Evolutionary conservation across 2,797 vertebrate genomes (phyloP).

Genomic region (Buceros bicornis): DNA sequence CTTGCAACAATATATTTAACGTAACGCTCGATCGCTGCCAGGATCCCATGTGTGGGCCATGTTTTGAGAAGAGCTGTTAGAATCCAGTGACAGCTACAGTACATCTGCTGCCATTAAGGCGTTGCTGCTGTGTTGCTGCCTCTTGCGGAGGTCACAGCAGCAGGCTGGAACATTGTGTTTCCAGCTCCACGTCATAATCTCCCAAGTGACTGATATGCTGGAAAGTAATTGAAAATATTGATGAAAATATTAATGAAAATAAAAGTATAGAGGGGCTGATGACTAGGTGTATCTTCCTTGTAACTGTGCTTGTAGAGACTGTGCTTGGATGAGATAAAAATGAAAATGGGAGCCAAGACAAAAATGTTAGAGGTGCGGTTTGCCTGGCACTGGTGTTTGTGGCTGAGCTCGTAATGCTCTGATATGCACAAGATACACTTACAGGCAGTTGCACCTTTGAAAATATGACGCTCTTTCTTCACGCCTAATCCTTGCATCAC

Average conservation of each 20-base stretch:
- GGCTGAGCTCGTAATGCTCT: background rate
- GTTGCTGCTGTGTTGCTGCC: background rate
- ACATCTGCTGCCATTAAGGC: background rate
- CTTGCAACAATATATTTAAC: background rate
- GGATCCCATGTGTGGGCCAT: background rate
- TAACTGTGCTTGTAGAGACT: background rate
- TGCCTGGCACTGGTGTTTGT: background rate
- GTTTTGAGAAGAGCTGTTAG: background rate
- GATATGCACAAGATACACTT: background rate
- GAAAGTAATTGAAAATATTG: background rate
- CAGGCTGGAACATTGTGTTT: background rate
- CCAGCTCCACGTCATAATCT: background rate
- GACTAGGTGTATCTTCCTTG: background rate
- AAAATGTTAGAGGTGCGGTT: constrained; percentile 61
- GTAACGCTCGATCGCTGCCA: background rate
- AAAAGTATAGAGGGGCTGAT: background rate
- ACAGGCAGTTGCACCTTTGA: constrained; percentile 30
- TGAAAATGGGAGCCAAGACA: constrained; percentile 24
- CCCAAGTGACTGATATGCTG: background rate
- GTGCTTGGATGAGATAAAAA: constrained; percentile 49
- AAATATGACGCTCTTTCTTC: background rate
- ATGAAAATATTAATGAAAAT: background rate
- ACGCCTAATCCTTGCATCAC: constrained; percentile 19
- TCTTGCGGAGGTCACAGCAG: background rate
- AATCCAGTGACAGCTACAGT: background rate